These are phyloP conservation scores for Hyles lineata DNA, from an alignment of 2,888 invertebrate species.

Conservation along the genomic window DNA sequence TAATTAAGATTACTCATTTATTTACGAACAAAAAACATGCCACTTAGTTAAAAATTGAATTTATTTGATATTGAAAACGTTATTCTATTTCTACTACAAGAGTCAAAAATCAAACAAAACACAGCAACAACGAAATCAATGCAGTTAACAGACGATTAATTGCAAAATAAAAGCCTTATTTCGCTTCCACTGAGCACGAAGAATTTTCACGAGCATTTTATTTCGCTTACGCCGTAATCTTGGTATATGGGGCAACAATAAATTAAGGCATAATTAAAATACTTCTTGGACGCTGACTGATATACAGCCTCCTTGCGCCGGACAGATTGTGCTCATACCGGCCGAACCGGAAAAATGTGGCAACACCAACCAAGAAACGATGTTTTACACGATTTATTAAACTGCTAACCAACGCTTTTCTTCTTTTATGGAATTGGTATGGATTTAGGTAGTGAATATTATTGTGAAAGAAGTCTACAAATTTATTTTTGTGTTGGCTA, in stretches of 20 bases:
- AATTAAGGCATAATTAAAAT: constrained; percentile 78
- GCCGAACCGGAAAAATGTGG: constrained; percentile 66
- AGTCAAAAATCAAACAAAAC: neutral
- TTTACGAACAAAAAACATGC: too few relatives aligned
- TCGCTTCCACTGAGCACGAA: neutral
- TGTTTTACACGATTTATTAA: constrained; percentile 52
- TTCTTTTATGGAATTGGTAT: neutral
- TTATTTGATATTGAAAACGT: too few relatives aligned
- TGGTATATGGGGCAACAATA: constrained; percentile 60
- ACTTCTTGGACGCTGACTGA: constrained; percentile 77
- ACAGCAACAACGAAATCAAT: neutral
- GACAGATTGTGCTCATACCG: constrained; percentile 58
- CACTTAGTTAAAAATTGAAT: too few relatives aligned
- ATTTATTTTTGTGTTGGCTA: too few relatives aligned
- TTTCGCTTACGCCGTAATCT: constrained; percentile 32
- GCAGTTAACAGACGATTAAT: neutral
- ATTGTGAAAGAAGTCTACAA: too few relatives aligned
- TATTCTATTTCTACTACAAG: neutral
- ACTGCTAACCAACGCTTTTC: neutral
- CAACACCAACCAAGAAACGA: constrained; percentile 47
- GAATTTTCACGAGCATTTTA: constrained; percentile 7
- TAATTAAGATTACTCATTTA: neutral
- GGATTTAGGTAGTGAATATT: too few relatives aligned
- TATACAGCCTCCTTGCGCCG: constrained; percentile 72
- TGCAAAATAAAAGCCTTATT: neutral